Base-by-base conservation (phyloP, 2,113 vertebrate species). In the Oncorhynchus gorbuscha region DNA sequence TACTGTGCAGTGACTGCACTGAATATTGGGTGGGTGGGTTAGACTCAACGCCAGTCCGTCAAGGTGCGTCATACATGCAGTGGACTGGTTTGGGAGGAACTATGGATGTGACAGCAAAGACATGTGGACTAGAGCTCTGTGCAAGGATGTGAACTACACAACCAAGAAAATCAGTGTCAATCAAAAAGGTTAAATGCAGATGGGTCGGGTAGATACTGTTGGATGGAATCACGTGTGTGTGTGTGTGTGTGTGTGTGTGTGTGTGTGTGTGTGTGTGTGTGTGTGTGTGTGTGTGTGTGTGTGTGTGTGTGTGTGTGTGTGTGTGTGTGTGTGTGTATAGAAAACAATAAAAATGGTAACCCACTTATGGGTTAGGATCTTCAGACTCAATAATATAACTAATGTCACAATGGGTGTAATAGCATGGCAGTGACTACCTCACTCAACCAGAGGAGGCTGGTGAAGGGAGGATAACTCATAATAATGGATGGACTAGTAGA, bases 311-410 rank as follows among this genome's bases (percentile, higher is more conserved):
- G 59, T 7, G 59, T 22, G 59, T 22, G 59, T 55, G 14, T 8
- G 4, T 22, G 58, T 18, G 20, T 55, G 1, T 24, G 1, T 24
- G 1, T 24, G 1, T 1, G 1, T 1, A 9, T 9, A 24, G 59
- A 62, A 62, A 62, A 62, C 59, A 62, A 62, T 58, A 58, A 62
- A 61, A 62, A 62, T 22, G n/a, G n/a, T 62, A n/a, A 62, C 18
- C 20, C 59, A 22, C 59, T 62, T 4, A 5, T 62, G 59, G 59
- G 7, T 62, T 62, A 9, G 18, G 59, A 22, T 24, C 59, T 9
- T 22, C n/a, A 22, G 55, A 18, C 55, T 45, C 39, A 45, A 45
- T 45, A 45, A 62, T 24, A 22, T 16, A 24, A 22, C 20, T 62
- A 9, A 62, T 3, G n/a, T 5, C n/a, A 22, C n/a, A 24, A 24